These are phyloP conservation scores for Lasioglossum leucozonium DNA, from an alignment of 2,888 invertebrate species.

Conservation along the genomic window DNA sequence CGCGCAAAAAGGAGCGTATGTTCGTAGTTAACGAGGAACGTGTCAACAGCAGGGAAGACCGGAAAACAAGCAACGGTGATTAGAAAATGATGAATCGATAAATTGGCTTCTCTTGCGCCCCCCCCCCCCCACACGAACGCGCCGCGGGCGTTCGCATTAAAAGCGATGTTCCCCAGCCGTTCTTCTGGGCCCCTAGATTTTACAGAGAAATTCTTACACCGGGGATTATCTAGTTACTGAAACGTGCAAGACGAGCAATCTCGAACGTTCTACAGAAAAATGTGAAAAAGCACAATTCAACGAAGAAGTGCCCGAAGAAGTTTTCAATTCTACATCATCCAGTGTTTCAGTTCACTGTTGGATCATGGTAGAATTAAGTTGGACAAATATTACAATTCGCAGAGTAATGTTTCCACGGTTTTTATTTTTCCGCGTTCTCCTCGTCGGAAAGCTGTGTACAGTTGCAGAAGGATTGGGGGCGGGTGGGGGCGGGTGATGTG, in stretches of 20 bases:
- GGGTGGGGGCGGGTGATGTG: not conserved
- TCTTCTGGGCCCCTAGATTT: conserved; percentile 35
- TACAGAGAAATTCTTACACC: conserved; percentile 41
- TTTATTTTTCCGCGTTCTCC: not conserved
- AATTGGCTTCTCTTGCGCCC: not conserved
- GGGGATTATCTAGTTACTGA: conserved; percentile 49
- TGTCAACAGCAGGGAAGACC: conserved; percentile 4
- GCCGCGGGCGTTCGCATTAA: conserved; percentile 17
- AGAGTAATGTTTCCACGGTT: not conserved
- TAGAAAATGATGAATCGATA: conserved; percentile 21
- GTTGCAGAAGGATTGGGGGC: not conserved
- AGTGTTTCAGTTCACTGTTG: not conserved
- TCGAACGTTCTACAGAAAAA: not conserved
- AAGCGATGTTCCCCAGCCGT: conserved; percentile 21
- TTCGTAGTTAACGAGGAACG: conserved; percentile 11
- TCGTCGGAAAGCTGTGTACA: not conserved
- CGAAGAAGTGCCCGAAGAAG: no score
- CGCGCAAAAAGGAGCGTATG: not conserved
- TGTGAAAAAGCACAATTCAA: not conserved
- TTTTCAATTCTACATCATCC: no score
- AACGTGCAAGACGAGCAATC: not conserved
- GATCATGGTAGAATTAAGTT: not conserved
- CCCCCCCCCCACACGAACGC: not conserved
- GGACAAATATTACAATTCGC: not conserved
- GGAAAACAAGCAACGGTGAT: not conserved